Base-by-base conservation (phyloP, 2,113 vertebrate species). In the Cyprinodon variegatus region DNA sequence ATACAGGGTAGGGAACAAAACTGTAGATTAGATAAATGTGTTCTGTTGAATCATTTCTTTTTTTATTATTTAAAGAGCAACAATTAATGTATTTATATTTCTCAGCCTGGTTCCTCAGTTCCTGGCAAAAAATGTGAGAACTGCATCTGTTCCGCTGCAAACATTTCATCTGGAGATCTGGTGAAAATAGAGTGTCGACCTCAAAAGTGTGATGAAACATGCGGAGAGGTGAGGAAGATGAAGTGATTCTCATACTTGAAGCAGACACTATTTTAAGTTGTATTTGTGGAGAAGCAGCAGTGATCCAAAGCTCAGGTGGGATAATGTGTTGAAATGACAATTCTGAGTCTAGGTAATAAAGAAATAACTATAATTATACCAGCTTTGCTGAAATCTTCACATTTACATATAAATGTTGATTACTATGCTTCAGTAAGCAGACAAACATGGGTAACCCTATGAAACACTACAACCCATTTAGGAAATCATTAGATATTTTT, bases 51-150 rank as follows among this genome's bases (percentile, higher is more conserved):
- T 20, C 9, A 76, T n/a, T 45, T 41, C 2, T 38, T 22, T 5
- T 60, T 61, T 62, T 45, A 12, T 80, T 10, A 61, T 68, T 39
- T 60, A 3, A 45, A 1, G 0, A 40, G 10, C n/a, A 39, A 12
- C 50, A 66, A 1, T 70, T 4, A 41, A 53, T 67, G 37, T 14
- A 3, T 78, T 12, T 83, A 63, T 46, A 4, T 65, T 83, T 77
- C 1, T 29, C 41, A 99, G 97, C 96, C 95, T 11, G 95, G 94
- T 53, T 89, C 95, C 11, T 67, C 85, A 79, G 86, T 97, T 7
- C 92, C 95, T n/a, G 77, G 87, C 3, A 53, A 72, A 20, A 67
- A 71, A 7, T 99, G 97, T 78, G 86, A 97, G 72, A 65, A 88
- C 0, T 99, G 98, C 46, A 0, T 29, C 8, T 99, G 98, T 70